Evolutionary conservation across 2,888 invertebrate genomes (phyloP).

Genomic region (Lasioglossum marginatum): DNA sequence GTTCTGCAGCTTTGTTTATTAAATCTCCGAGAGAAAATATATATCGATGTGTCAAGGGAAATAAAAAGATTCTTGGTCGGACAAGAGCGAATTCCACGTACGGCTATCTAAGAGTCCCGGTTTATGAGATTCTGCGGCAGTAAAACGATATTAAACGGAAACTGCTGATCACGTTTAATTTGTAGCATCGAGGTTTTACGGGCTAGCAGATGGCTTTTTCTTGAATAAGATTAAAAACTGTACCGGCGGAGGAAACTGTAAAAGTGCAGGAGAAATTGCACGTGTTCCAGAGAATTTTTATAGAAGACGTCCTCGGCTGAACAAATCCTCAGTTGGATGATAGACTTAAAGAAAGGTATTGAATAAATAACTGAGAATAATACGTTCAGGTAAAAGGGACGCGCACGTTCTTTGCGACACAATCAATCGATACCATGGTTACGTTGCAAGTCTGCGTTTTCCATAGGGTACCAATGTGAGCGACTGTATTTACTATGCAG

Average conservation of each 20-base stretch:
- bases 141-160: conserved; percentile 11
- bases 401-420: background rate
- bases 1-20: background rate
- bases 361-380: background rate
- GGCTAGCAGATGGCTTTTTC: background rate
- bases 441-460: background rate
- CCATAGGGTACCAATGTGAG: background rate
- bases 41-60: background rate
- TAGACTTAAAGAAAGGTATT: background rate
- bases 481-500: background rate
- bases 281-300: background rate
- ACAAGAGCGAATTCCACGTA: background rate
- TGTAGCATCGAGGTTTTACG: conserved; percentile 8
- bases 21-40: background rate
- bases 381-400: background rate
- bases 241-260: background rate
- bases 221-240: background rate
- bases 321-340: background rate
- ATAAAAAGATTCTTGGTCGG: background rate
- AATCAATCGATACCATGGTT: background rate
- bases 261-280: background rate
- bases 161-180: conserved; percentile 19
- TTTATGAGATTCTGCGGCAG: conserved; percentile 11
- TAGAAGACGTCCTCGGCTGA: background rate
- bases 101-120: background rate